Conservation (phyloP, 2,113 vertebrate species). For the Sinosuthora webbiana region DNA sequence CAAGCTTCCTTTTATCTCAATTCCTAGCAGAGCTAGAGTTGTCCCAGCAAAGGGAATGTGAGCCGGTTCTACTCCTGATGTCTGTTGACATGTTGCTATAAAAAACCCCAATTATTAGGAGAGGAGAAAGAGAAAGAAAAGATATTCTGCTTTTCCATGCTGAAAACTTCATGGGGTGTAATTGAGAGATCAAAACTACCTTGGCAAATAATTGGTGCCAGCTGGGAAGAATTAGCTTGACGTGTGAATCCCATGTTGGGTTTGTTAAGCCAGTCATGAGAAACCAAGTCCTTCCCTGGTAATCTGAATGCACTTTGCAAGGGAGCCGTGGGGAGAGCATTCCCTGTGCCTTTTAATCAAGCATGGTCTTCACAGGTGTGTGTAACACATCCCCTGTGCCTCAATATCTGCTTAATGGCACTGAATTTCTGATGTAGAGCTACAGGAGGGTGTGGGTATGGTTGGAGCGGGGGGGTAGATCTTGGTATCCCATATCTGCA, state of each 20-base stretch:
- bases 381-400: background rate
- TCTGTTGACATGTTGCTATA: slow-evolving; percentile 39
- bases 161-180: background rate
- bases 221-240: background rate
- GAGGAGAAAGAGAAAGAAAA: background rate
- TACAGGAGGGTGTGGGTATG: background rate
- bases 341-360: background rate
- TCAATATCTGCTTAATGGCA: background rate
- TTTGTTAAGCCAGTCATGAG: background rate
- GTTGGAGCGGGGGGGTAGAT: background rate
- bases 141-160: background rate
- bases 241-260: background rate
- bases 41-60: slow-evolving; percentile 53
- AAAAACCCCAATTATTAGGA: background rate
- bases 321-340: background rate
- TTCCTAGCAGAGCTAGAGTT: slow-evolving; percentile 49
- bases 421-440: background rate
- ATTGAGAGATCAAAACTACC: slow-evolving; percentile 11
- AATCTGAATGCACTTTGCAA: background rate
- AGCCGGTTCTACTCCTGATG: background rate
- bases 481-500: accelerated
- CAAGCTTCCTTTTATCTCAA: slow-evolving; percentile 55
- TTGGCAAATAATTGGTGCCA: background rate
- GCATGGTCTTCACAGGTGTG: background rate
- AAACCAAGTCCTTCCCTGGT: background rate